A percentile compares a stretch with the other conserved stretches of the same genome.
Conservation (phyloP, 1,140 invertebrate genomes). For the Odontomachus brunneus region DNA sequence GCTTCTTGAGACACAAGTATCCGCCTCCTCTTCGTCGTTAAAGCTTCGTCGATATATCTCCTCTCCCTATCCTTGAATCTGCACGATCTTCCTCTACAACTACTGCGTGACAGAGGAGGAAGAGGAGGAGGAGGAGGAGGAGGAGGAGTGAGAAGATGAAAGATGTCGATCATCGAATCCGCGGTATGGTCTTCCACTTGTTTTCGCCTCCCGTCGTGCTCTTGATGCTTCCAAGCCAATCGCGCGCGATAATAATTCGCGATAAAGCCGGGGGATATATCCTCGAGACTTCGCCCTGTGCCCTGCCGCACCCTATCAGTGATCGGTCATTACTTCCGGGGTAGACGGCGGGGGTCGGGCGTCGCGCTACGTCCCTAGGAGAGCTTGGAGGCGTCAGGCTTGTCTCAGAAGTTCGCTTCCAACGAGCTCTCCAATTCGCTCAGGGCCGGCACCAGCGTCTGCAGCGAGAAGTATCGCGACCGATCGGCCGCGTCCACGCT, state of each 20-base stretch:
- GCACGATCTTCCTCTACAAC: too few species aligned
- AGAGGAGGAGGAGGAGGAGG: too few species aligned
- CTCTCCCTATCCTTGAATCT: background rate
- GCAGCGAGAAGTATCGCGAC: conserved; percentile 89
- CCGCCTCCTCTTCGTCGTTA: conserved; percentile 23
- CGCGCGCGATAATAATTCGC: background rate
- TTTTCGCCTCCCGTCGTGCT: conserved; percentile 14
- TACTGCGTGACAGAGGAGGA: too few species aligned
- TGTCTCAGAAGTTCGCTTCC: conserved; percentile 75
- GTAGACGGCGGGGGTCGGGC: conserved; percentile 34
- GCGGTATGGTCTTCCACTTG: too few species aligned
- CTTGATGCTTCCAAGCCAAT: background rate
- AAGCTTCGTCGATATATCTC: conserved; percentile 60
- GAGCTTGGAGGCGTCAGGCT: conserved; percentile 25
- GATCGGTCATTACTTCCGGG: conserved; percentile 24
- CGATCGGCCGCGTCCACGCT: conserved; percentile 90
- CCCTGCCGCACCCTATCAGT: background rate
- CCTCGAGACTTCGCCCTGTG: background rate
- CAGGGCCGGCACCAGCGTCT: conserved; percentile 85
- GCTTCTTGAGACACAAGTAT: conserved; percentile 6
- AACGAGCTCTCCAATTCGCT: conserved; percentile 76
- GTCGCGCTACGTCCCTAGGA: conserved; percentile 55
- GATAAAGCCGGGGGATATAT: background rate
- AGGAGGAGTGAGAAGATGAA: too few species aligned
- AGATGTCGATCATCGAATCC: too few species aligned